Conservation (phyloP, 2,888 invertebrate genomes). For the Papilio gigon region DNA sequence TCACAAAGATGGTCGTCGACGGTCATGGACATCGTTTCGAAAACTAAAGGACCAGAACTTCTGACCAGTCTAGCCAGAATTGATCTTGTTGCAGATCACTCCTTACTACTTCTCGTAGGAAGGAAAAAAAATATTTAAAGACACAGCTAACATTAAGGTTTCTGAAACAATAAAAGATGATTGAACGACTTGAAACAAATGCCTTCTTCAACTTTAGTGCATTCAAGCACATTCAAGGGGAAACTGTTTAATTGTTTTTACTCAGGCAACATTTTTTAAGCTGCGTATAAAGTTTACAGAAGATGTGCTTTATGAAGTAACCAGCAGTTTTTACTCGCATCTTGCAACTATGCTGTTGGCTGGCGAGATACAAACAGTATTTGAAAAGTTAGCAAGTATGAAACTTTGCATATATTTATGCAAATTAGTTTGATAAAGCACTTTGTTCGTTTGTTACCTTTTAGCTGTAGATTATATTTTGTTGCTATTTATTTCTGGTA, state of each 20-base stretch:
- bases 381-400: neutral
- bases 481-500: too few species aligned
- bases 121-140: too few species aligned
- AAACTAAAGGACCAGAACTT: too few species aligned
- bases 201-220: neutral
- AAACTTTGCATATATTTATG: neutral
- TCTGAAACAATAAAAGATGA: conserved; percentile 16
- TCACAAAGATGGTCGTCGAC: too few species aligned
- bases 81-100: too few species aligned
- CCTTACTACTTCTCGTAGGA: too few species aligned
- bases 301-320: neutral
- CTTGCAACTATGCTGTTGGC: neutral
- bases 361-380: neutral
- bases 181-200: conserved; percentile 15
- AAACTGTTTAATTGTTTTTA: neutral
- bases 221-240: conserved; percentile 2
- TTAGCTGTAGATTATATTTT: too few species aligned
- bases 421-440: too few species aligned
- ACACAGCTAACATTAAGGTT: neutral
- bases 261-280: neutral
- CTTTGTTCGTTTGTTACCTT: too few species aligned
- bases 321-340: neutral
- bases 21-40: too few species aligned
- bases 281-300: neutral
- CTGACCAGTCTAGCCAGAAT: too few species aligned